Conservation (phyloP, 2,888 invertebrate species). For the Ophion slaviceki region DNA sequence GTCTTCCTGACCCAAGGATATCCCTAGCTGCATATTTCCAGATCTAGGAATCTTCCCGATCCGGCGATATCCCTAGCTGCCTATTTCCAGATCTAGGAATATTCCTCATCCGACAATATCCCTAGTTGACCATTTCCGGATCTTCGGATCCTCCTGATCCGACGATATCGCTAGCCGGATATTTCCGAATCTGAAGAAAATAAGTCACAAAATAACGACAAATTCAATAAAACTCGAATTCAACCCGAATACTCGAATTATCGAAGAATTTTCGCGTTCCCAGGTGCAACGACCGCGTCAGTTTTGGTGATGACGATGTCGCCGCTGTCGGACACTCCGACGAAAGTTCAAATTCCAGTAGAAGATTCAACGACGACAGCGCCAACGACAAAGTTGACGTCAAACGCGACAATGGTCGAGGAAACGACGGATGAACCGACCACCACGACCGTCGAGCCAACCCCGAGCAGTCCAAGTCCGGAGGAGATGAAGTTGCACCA, state of each 20-base stretch:
- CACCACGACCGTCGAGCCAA: slow-evolving; percentile 8
- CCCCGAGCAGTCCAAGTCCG: slow-evolving; percentile 35
- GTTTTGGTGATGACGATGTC: background rate
- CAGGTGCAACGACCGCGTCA: background rate
- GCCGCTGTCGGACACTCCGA: background rate
- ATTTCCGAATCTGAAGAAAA: background rate
- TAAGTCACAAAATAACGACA: background rate
- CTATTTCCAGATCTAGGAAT: no score
- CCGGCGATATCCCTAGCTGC: no score
- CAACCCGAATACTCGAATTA: no score
- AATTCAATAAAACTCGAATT: background rate
- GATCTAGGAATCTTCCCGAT: no score
- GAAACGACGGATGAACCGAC: background rate
- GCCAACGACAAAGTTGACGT: slow-evolving; percentile 1
- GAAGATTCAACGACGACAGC: slow-evolving; percentile 16
- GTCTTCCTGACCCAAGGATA: no score
- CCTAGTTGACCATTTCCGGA: no score
- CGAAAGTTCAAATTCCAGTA: background rate
- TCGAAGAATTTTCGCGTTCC: background rate
- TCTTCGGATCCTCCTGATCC: no score
- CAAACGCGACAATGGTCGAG: background rate
- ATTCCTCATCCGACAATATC: no score
- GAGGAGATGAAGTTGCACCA: slow-evolving; percentile 47
- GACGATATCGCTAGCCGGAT: no score
- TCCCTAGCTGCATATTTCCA: no score